Evolutionary conservation across 1,140 invertebrate species (phyloP).

Genomic region (Plutomurus gul): DNA sequence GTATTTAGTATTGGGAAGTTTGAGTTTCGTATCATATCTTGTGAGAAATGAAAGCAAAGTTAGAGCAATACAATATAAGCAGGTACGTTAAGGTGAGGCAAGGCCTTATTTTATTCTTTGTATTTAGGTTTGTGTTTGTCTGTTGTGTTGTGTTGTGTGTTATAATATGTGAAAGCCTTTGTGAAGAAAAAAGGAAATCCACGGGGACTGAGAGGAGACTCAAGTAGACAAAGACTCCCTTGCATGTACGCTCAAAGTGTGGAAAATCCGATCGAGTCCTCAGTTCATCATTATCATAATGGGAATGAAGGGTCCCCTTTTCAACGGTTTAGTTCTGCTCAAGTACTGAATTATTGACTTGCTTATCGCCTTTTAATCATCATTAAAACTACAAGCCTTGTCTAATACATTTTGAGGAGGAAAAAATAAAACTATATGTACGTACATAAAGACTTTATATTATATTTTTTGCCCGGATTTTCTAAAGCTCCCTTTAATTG

Average conservation of each 20-base stretch:
- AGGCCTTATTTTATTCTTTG: neutral
- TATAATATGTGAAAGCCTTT: slow-evolving; percentile 12
- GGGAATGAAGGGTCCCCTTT: slow-evolving; percentile 14
- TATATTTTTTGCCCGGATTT: neutral
- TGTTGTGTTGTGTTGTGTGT: neutral
- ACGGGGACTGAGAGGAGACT: neutral
- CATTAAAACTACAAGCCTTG: neutral
- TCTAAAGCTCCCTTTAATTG: neutral
- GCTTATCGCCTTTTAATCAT: slow-evolving; percentile 17
- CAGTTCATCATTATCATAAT: slow-evolving; percentile 36
- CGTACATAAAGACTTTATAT: neutral
- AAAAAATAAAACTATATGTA: neutral
- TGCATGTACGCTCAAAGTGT: slow-evolving; percentile 36
- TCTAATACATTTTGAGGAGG: neutral
- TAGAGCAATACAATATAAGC: neutral
- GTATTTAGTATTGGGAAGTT: neutral
- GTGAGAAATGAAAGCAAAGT: neutral
- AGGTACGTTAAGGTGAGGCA: neutral
- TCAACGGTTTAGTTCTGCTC: slow-evolving; percentile 33
- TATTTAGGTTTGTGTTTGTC: slow-evolving; percentile 2
- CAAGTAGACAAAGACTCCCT: neutral
- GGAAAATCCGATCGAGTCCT: slow-evolving; percentile 37
- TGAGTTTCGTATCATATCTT: neutral
- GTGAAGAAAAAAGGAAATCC: slow-evolving; percentile 1
- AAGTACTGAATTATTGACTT: slow-evolving; percentile 28